Evolutionary conservation across 2,113 vertebrate species (phyloP), one percentile per base, ranked within the genome.

Genomic region (Chlamydotis undulata): DNA sequence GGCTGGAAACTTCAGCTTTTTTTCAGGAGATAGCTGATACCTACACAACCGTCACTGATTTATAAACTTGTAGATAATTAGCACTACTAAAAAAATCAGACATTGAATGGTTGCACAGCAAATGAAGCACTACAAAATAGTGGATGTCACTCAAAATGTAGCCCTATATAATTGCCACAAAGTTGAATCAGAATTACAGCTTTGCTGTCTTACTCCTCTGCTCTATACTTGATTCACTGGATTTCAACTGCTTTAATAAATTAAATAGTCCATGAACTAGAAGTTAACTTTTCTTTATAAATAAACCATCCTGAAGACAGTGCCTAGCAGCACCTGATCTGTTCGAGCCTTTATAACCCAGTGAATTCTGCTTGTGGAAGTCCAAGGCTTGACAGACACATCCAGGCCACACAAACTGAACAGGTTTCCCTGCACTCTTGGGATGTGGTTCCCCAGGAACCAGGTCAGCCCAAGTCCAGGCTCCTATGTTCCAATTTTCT

Each of bases 231-330:
- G 29, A 65, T 83, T 85, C 77, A 78, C 12, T 47, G 28, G 53
- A 81, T 91, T 94, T 86, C 74, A 86, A 88, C 74, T 79, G 59
- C 69, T 91, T 83, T 67, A 85, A 39, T 64, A 81, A 89, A 91
- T 9, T 14, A 87, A 75, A 64, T 9, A 2, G 4, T 50, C 39
- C 37, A 53, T 43, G 59, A 94, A 87, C 37, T 22, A 91, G 33
- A 61, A 10, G n/a, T 43, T 33, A 70, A 74, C 64, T 50, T 83
- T 52, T 60, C 82, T 50, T 56, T 57, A 14, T 2, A 92, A 82
- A 71, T 83, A 76, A 63, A 53, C 31, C 10, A 56, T 24, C 23
- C 35, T n/a, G 55, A 76, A 69, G 57, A 56, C 9, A 68, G 63
- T 39, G 18, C 14, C 50, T 89, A 26, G 64, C 63, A 87, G 68